Base-by-base conservation (phyloP, 2,797 vertebrate species). In the Pogonophryne albipinna region DNA sequence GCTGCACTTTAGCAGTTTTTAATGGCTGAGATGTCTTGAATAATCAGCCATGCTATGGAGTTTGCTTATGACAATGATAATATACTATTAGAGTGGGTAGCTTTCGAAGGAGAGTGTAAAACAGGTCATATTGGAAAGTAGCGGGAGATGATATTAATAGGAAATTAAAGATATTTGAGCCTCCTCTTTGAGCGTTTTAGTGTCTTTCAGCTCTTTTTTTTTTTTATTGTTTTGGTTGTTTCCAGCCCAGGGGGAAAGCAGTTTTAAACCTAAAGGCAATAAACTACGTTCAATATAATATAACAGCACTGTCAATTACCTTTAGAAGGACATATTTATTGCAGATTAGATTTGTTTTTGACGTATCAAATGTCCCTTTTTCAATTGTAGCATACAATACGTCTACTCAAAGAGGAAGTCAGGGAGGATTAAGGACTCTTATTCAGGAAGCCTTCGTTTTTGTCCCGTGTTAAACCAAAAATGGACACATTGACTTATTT, bases 21-120 rank as follows among this genome's bases (percentile, higher is more conserved):
- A 42, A 41, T 69, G 46, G 59, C 57, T 77, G 46, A 70, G 63
- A 20, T 15, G 79, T 65, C 75, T 87, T 47, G 78, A 77, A 79
- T 58, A 44, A 78, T 74, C 60, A 66, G 46, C 61, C 10, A 34
- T 11, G 77, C 52, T 27, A 49, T 63, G 77, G 47, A 69, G 49
- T 62, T 53, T 80, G 63, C 70, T 66, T 70, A 52, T 64, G 66
- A 76, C 44, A 64, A 47, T 27, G 56, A 82, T 79, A 78, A 76
- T 60, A 78, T 79, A 76, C 74, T 62, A 17, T 55, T 31, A 20
- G 6, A 44, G 50, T 27, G 23, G 44, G 11, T 49, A n/a, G 50
- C 42, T 64, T 23, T 58, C 3, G 0, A 34, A 57, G 47, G 49
- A 67, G 46, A 47, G 27, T 34, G 46, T 50, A n/a, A 42, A 53